Evolutionary conservation across 2,113 vertebrate species (phyloP).

Genomic region (Pseudolaguvia tuberculata): DNA sequence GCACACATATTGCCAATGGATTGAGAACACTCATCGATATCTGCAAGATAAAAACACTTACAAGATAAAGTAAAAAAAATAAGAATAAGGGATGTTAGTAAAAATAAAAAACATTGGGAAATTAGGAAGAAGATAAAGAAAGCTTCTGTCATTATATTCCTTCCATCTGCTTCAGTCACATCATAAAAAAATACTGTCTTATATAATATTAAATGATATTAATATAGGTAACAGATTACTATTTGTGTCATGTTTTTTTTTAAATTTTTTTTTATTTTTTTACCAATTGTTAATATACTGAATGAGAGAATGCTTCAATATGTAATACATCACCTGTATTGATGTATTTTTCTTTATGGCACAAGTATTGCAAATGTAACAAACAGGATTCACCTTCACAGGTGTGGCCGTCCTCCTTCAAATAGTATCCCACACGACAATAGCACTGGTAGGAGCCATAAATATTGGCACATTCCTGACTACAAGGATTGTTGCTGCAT

Average conservation of each 20-base stretch:
- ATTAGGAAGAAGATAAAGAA: not conserved
- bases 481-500: constrained; percentile 79
- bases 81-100: not conserved
- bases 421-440: constrained; percentile 85
- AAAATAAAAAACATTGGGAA: not conserved
- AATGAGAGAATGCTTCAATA: no score
- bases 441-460: constrained; percentile 95
- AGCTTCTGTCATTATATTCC: not conserved
- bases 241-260: not conserved
- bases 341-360: constrained; percentile 22
- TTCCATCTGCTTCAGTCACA: not conserved
- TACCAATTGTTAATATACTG: no score
- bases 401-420: constrained; percentile 82
- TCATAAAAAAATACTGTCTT: no score
- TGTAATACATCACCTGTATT: constrained; percentile 25
- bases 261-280: no score
- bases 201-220: no score
- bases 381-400: constrained; percentile 75
- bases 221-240: constrained; percentile 1
- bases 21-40: constrained; percentile 88
- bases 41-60: constrained; percentile 59
- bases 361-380: not conserved
- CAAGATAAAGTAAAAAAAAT: not conserved
- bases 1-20: constrained; percentile 81
- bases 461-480: constrained; percentile 91